These are phyloP conservation scores for Thera obeliscata DNA, from an alignment of 2,888 invertebrate species.

Conservation along the genomic window DNA sequence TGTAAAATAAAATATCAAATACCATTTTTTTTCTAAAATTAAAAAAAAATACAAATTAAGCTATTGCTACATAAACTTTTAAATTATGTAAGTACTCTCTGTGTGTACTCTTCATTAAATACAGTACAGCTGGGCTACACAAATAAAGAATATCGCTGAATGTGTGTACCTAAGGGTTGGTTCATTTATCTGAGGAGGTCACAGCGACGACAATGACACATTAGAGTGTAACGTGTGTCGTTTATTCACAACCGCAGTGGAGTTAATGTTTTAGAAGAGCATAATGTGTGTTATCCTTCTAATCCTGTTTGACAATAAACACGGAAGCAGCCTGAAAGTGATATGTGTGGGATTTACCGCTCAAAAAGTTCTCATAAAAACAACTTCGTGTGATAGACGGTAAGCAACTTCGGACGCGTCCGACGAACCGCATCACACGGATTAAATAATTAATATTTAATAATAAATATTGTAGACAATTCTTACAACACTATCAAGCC, in stretches of 20 bases:
- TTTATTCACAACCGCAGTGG: conserved; percentile 61
- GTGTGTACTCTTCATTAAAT: not conserved
- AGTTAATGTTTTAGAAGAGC: conserved; percentile 71
- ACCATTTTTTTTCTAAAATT: too few species aligned
- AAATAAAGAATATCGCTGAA: conserved; percentile 19
- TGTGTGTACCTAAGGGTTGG: conserved; percentile 30
- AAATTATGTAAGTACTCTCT: not conserved
- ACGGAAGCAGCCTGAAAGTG: conserved; percentile 53
- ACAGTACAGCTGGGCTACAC: not conserved
- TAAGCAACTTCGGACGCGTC: too few species aligned
- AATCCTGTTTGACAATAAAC: conserved; percentile 71
- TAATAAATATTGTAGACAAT: too few species aligned
- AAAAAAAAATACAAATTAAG: too few species aligned
- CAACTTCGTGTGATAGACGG: conserved; percentile 6
- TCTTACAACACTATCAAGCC: too few species aligned
- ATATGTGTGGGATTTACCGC: conserved; percentile 59
- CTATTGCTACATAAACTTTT: not conserved
- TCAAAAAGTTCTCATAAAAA: conserved; percentile 57
- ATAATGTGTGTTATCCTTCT: conserved; percentile 67
- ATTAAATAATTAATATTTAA: too few species aligned
- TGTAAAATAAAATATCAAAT: too few species aligned
- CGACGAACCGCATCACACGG: too few species aligned
- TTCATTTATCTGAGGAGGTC: conserved; percentile 50
- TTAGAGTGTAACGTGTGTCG: conserved; percentile 62
- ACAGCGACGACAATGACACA: conserved; percentile 63